Conservation (phyloP, 2,113 vertebrate species). For the Bos javanicus region DNA sequence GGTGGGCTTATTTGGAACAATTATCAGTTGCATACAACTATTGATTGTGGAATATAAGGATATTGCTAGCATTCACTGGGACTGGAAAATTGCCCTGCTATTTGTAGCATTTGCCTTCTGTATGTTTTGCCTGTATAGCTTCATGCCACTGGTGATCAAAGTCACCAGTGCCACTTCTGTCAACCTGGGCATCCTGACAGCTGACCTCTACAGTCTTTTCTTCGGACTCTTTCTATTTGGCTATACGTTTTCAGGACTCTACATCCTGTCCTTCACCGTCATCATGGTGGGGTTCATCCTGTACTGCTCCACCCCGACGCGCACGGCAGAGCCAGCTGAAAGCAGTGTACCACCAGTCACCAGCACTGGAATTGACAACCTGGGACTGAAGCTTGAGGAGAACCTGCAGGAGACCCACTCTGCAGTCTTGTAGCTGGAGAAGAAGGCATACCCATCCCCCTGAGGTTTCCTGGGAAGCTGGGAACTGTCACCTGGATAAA, state of each 20-base stretch:
- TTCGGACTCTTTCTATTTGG: slow-evolving; percentile 92
- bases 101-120: slow-evolving; percentile 88
- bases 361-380: slow-evolving; percentile 79
- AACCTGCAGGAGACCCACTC: slow-evolving; percentile 31
- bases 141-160: slow-evolving; percentile 93
- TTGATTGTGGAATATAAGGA: slow-evolving; percentile 86
- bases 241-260: slow-evolving; percentile 90
- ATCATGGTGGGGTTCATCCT: slow-evolving; percentile 92
- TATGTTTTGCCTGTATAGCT: slow-evolving; percentile 93
- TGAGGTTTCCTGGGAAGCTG: not conserved
- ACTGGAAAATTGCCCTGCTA: slow-evolving; percentile 89
- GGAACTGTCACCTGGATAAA: not conserved
- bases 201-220: slow-evolving; percentile 95
- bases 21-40: slow-evolving; percentile 92
- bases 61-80: slow-evolving; percentile 87
- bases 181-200: slow-evolving; percentile 94
- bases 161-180: slow-evolving; percentile 92
- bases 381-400: slow-evolving; percentile 74
- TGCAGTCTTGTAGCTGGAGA: slow-evolving; percentile 48
- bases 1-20: slow-evolving; percentile 92
- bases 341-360: not conserved
- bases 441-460: not conserved
- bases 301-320: slow-evolving; percentile 86
- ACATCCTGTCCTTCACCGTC: slow-evolving; percentile 88
- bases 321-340: slow-evolving; percentile 15